phyloP scores from a whole-genome alignment of 2,797 vertebrate species.

The Labroides dimidiatus region DNA sequence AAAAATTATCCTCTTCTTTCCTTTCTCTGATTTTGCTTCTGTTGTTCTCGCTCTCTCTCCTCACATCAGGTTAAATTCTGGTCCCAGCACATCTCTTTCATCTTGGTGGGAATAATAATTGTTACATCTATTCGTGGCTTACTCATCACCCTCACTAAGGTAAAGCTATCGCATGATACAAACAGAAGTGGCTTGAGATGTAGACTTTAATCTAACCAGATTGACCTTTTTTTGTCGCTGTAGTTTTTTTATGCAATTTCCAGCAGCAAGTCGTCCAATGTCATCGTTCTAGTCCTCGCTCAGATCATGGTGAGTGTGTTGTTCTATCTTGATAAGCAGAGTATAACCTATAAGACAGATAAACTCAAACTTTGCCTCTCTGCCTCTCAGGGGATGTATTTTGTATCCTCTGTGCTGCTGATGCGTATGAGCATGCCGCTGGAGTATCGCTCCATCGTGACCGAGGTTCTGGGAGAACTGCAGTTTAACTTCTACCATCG shows the following conservation, averaged over 20 bases:
- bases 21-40: not conserved
- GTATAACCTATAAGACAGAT: not conserved
- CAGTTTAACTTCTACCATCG: constrained; percentile 99
- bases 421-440: constrained; percentile 99
- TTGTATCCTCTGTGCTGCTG: constrained; percentile 95
- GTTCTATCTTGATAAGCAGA: not conserved
- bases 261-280: constrained; percentile 98
- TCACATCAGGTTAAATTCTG: constrained; percentile 95
- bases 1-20: not conserved
- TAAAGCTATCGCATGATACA: constrained; percentile 59
- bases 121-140: constrained; percentile 97
- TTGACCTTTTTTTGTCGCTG: not conserved
- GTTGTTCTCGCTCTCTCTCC: not conserved
- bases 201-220: too few relatives aligned
- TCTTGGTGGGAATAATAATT: constrained; percentile 98
- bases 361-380: not conserved
- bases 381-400: constrained; percentile 92
- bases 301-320: constrained; percentile 96
- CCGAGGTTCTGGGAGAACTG: constrained; percentile 95
- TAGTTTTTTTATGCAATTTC: constrained; percentile 99
- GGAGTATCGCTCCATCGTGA: constrained; percentile 96
- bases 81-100: constrained; percentile 99
- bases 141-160: constrained; percentile 98
- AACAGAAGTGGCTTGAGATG: not conserved
- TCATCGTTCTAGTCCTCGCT: constrained; percentile 96